Evolutionary conservation across 1,140 invertebrate genomes (phyloP), one percentile per base, ranked within the genome.

Genomic region (Brachionus calyciflorus): DNA sequence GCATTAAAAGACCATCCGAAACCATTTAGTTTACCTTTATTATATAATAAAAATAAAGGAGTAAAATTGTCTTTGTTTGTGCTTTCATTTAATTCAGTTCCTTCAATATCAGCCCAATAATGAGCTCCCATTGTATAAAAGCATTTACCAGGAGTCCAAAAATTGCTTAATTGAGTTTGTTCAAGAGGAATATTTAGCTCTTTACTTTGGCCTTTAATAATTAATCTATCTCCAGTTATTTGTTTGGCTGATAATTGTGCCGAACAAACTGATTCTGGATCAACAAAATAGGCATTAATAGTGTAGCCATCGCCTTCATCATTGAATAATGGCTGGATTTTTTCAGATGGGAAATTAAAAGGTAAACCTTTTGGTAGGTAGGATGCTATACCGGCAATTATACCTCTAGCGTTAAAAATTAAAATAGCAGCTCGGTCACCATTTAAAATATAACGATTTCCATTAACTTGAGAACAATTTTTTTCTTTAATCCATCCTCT

Each of bases 1-100:
- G 79, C 68, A 30, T 77, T 73, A n/a, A 81, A 48, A 9, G 81
- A 80, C 79, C 81, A 83, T 7, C 82, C 82, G 77, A 84, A 84
- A 6, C 80, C 82, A 49, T 81, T 83, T 40, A 83, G 51, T 55
- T 81, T 80, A 0, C 81, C 81, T 46, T 80, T 77, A 76, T 83
- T 84, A 78, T 83, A 84, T 5, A 84, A 77, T 2, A 81, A 76
- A 57, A 83, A 82, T 2, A 80, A 78, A 0, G 83, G 83, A 65
- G 80, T 81, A 44, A 82, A 80, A 0, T 80, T 55, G 0, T 81
- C 78, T 78, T 80, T 81, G 10, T 68, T 55, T 78, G 80, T 80
- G 40, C 81, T 79, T 7, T 57, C 48, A 9, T 73, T 75, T 3
- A 79, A 30, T 81, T 17, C n/a, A 26, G 2, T 51, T 37, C 69